Evolutionary conservation across 2,888 invertebrate genomes (phyloP).

Genomic region (Ecliptopera silaceata): DNA sequence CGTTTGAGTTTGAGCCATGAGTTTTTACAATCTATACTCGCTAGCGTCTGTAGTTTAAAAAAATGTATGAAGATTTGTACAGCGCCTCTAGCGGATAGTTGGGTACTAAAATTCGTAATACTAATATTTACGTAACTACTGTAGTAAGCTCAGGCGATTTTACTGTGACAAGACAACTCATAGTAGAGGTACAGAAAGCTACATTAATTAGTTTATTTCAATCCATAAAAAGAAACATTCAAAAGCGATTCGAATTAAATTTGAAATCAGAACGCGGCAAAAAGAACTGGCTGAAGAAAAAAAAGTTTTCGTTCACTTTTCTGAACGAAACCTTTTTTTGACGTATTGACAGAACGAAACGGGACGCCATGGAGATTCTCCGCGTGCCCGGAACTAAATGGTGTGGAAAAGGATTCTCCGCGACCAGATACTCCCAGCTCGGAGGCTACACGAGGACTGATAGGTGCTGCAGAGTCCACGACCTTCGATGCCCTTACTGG

Average conservation of each 20-base stretch:
- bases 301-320: conserved; percentile 10
- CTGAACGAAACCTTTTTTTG: conserved; percentile 11
- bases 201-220: neutral
- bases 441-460: conserved; percentile 92
- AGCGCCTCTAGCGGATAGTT: too few relatives aligned
- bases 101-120: too few relatives aligned
- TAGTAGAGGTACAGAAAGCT: too few relatives aligned
- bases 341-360: conserved; percentile 64
- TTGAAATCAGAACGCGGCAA: conserved; percentile 1
- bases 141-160: too few relatives aligned
- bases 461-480: conserved; percentile 93
- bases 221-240: conserved; percentile 4
- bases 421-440: conserved; percentile 90
- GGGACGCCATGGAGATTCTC: conserved; percentile 85
- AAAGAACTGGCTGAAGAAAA: conserved; percentile 32
- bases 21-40: too few relatives aligned
- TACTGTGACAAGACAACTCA: too few relatives aligned
- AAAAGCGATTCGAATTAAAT: neutral
- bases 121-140: too few relatives aligned
- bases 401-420: conserved; percentile 95
- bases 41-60: too few relatives aligned
- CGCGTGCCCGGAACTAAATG: conserved; percentile 95
- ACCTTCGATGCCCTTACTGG: conserved; percentile 91
- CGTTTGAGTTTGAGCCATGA: too few relatives aligned
- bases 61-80: too few relatives aligned